Conservation (phyloP, 2,888 invertebrate species). For the Troilus luridus region DNA sequence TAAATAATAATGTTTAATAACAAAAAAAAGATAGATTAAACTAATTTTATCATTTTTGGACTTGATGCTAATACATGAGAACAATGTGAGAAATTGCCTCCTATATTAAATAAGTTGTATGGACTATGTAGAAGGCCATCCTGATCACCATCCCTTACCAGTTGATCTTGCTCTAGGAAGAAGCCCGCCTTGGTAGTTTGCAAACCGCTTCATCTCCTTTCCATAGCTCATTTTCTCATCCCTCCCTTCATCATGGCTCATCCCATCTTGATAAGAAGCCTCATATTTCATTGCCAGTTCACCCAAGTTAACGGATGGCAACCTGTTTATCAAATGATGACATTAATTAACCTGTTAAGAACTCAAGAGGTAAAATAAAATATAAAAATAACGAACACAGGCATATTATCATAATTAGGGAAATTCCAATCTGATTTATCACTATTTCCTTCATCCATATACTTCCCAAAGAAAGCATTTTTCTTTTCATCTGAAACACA, state of each 20-base stretch:
- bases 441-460: conserved; percentile 29
- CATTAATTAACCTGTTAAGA: background rate
- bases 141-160: conserved; percentile 42
- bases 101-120: background rate
- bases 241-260: conserved; percentile 36
- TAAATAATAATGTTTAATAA: too few relatives aligned
- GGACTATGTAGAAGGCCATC: background rate
- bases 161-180: conserved; percentile 61
- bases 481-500: conserved; percentile 46
- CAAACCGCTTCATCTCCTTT: conserved; percentile 55
- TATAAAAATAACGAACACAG: background rate
- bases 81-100: background rate
- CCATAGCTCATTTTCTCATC: conserved; percentile 57
- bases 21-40: too few relatives aligned
- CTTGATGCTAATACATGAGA: background rate
- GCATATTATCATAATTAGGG: conserved; percentile 37
- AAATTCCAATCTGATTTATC: conserved; percentile 50
- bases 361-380: background rate
- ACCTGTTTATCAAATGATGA: background rate
- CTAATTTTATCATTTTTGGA: too few relatives aligned
- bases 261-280: conserved; percentile 33
- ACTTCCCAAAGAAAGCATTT: background rate
- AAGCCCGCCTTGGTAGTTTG: conserved; percentile 23
- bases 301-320: conserved; percentile 59
- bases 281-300: conserved; percentile 58